These are phyloP conservation scores for Bovichtus variegatus DNA, from an alignment of 2,797 vertebrate species.

Conservation along the genomic window DNA sequence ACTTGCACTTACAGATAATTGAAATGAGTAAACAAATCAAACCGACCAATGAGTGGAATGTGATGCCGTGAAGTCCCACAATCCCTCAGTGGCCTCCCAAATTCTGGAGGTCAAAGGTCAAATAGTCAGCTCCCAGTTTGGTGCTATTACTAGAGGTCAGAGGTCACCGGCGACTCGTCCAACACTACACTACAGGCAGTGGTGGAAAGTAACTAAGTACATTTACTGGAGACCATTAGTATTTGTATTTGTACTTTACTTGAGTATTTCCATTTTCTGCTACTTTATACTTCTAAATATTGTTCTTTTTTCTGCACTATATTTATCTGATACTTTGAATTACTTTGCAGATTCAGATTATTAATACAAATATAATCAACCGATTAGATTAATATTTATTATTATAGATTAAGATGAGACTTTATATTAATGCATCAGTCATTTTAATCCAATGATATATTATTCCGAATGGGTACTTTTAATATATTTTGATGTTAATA, in stretches of 20 bases:
- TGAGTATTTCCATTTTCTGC: not conserved
- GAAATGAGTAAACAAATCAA: constrained; percentile 66
- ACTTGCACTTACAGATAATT: constrained; percentile 53
- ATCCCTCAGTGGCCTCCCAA: constrained; percentile 63
- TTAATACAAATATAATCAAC: not conserved
- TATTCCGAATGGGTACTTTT: no score
- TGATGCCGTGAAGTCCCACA: constrained; percentile 60
- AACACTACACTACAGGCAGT: no score
- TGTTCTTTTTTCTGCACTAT: not conserved
- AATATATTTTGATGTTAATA: no score
- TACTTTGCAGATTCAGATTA: not conserved
- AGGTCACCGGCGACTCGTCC: constrained; percentile 24
- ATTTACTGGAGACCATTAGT: no score
- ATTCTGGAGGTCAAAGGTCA: constrained; percentile 75
- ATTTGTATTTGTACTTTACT: not conserved
- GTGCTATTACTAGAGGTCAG: constrained; percentile 51
- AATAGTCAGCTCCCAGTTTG: constrained; percentile 69
- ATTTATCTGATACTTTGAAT: not conserved
- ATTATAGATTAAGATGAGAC: no score
- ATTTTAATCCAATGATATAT: no score
- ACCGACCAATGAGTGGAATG: constrained; percentile 68
- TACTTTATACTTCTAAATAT: not conserved
- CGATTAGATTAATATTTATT: no score
- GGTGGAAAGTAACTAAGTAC: no score
- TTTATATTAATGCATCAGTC: no score